A percentile compares a stretch with the other conserved stretches of the same genome.
phyloP scores from a whole-genome alignment of 2,113 vertebrate genomes.

The Plotosus lineatus region DNA sequence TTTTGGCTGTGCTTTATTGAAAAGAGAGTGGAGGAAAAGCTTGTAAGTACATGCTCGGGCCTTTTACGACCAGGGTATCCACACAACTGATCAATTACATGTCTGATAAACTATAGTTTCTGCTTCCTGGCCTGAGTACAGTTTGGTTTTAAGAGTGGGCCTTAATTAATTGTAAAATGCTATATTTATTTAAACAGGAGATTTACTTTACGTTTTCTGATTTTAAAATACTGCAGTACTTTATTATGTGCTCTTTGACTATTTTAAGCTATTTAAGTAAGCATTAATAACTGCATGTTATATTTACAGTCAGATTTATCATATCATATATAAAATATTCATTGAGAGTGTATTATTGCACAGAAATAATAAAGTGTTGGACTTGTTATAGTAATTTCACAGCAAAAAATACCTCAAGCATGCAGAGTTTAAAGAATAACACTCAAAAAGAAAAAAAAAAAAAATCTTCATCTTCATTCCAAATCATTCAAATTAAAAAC shows the following conservation, averaged over 20 bases:
- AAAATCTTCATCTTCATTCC: background rate
- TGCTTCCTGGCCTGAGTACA: slow-evolving; percentile 20
- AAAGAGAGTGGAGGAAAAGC: slow-evolving; percentile 24
- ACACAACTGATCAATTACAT: slow-evolving; percentile 47
- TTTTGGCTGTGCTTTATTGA: slow-evolving; percentile 53
- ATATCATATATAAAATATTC: background rate
- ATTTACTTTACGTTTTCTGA: background rate
- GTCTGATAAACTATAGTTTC: slow-evolving; percentile 17
- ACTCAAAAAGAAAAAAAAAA: background rate
- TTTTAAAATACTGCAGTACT: background rate
- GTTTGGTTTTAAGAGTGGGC: slow-evolving; percentile 9
- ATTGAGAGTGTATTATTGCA: background rate
- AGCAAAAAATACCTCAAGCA: background rate
- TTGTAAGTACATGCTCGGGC: slow-evolving; percentile 34
- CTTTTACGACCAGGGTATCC: slow-evolving; percentile 57
- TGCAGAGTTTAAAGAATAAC: background rate
- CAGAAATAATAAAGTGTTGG: background rate
- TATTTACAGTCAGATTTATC: background rate
- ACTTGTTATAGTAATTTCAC: background rate
- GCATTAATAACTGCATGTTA: background rate
- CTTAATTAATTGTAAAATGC: slow-evolving; percentile 3
- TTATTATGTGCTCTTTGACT: slow-evolving; percentile 1
- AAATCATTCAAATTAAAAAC: slow-evolving; percentile 2
- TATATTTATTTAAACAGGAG: slow-evolving; percentile 16
- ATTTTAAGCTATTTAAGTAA: background rate